Percentiles rank a stretch among this genome's conserved stretches.
These are phyloP conservation scores for Pomatostomus ruficeps DNA, from an alignment of 2,113 vertebrate species.

Conservation along the genomic window DNA sequence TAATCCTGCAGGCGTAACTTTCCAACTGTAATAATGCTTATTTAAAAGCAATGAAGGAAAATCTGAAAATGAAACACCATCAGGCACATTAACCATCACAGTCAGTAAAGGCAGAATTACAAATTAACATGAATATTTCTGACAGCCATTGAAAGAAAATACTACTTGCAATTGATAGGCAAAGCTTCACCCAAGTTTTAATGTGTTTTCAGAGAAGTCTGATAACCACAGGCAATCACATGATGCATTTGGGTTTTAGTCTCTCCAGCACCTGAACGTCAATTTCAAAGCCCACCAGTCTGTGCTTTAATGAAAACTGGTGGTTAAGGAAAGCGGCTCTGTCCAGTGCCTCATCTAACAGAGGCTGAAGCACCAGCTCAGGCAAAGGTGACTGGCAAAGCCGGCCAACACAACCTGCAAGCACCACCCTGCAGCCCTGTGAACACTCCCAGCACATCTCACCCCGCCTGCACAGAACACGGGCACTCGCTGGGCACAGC, in stretches of 20 bases:
- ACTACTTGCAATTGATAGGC: neutral
- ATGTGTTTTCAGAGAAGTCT: neutral
- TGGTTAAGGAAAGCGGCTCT: neutral
- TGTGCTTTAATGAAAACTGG: neutral
- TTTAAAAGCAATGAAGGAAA: neutral
- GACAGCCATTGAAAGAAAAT: neutral
- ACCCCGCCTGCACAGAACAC: rapidly evolving
- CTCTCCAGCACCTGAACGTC: neutral
- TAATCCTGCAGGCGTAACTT: neutral
- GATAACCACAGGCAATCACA: neutral
- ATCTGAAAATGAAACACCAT: neutral
- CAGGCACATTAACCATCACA: neutral
- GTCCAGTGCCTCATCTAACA: too few species aligned
- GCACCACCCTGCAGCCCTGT: neutral
- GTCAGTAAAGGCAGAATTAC: neutral
- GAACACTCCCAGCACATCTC: neutral
- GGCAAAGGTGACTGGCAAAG: neutral
- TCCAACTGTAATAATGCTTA: neutral
- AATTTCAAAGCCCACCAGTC: neutral
- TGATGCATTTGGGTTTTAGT: neutral
- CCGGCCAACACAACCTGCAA: rapidly evolving
- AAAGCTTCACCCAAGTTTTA: neutral
- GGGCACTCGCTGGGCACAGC: rapidly evolving
- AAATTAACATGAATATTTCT: neutral
- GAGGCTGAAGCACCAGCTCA: neutral